phyloP scores from a whole-genome alignment of 23 tunicate genomes.

The Ascidia mentula region DNA sequence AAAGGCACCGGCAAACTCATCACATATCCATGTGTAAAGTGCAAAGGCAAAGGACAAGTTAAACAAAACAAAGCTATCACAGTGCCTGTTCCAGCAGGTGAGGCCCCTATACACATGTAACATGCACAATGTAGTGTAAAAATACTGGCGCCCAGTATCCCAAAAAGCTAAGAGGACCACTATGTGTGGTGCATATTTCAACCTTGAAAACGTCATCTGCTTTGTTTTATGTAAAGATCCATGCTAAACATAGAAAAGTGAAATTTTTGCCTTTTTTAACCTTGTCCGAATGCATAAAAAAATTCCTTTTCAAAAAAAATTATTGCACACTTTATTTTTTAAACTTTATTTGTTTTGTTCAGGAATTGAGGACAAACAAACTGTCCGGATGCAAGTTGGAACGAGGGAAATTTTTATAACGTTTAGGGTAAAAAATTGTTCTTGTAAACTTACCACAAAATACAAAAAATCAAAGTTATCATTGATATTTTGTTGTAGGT shows the following conservation, averaged over 20 bases:
- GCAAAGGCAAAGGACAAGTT: slow-evolving; percentile 69
- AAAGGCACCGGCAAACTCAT: slow-evolving; percentile 88
- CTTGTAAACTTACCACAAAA: background rate
- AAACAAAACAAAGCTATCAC: slow-evolving; percentile 75
- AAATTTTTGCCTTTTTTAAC: slow-evolving; percentile 1
- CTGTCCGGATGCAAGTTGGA: slow-evolving; percentile 93
- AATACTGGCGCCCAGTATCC: too few species aligned
- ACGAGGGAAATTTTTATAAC: slow-evolving; percentile 87
- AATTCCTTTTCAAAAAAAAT: background rate
- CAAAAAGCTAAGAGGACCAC: too few species aligned
- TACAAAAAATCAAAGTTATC: background rate
- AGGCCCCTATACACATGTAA: too few species aligned
- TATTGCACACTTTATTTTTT: background rate
- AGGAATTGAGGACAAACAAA: slow-evolving; percentile 92
- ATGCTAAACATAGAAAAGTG: background rate
- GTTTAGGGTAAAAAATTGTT: slow-evolving; percentile 53
- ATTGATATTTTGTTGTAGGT: slow-evolving; percentile 25
- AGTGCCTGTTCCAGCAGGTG: slow-evolving; percentile 91
- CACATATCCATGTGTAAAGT: slow-evolving; percentile 67
- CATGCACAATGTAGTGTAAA: too few species aligned
- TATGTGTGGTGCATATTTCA: background rate
- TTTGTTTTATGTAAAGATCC: too few species aligned
- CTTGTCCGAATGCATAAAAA: background rate
- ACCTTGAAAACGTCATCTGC: background rate
- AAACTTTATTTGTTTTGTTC: background rate